These are phyloP conservation scores for Drosophila tropicalis DNA, from an alignment of 1,140 invertebrate species.

Conservation along the genomic window DNA sequence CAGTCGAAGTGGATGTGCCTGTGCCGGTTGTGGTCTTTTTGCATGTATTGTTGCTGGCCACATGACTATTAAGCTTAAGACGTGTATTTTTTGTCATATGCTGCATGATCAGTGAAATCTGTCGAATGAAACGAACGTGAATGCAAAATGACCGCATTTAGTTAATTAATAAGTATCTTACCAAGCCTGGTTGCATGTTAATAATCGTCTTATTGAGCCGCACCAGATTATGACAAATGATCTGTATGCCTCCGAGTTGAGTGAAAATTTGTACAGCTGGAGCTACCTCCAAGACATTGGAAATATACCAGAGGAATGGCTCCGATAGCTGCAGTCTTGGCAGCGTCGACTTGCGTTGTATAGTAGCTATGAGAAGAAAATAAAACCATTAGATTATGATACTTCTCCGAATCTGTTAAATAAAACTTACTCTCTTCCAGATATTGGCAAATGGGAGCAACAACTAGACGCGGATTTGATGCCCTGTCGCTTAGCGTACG, in stretches of 20 bases:
- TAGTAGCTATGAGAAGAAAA: constrained; percentile 68
- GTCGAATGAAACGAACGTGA: no score
- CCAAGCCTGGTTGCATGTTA: constrained; percentile 83
- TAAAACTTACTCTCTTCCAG: constrained; percentile 86
- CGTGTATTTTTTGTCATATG: constrained; percentile 85
- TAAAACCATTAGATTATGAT: not conserved
- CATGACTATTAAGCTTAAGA: constrained; percentile 63
- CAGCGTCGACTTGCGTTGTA: constrained; percentile 65
- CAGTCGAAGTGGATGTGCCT: constrained; percentile 36
- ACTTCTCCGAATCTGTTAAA: not conserved
- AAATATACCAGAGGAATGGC: constrained; percentile 89
- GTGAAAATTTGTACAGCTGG: constrained; percentile 88
- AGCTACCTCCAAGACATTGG: constrained; percentile 88
- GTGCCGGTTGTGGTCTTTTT: constrained; percentile 57
- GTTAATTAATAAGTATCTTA: constrained; percentile 37
- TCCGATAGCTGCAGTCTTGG: constrained; percentile 88
- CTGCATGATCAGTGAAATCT: constrained; percentile 87
- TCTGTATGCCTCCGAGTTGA: constrained; percentile 86
- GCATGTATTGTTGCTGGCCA: constrained; percentile 46
- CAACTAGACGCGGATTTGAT: constrained; percentile 88
- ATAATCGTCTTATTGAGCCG: constrained; percentile 84
- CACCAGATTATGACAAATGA: constrained; percentile 86
- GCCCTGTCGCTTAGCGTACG: constrained; percentile 89
- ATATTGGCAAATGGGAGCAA: constrained; percentile 90
- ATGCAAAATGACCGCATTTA: not conserved